Evolutionary conservation across 2,113 vertebrate genomes (phyloP), one percentile per base, ranked within the genome.

Genomic region (Panthera uncia): DNA sequence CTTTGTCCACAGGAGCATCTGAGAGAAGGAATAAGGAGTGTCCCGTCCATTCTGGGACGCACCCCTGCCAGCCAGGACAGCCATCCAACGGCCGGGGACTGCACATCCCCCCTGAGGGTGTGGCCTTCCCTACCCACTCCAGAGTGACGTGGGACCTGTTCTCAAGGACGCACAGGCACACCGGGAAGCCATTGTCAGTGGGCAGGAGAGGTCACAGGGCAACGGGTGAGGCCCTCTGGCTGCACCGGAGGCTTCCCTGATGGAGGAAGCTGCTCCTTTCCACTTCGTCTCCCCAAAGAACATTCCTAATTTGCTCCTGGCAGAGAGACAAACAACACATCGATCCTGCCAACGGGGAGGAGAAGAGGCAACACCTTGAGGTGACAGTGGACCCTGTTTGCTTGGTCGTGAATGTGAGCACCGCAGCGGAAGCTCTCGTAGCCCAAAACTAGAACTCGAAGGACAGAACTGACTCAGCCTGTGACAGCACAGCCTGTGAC

Each of bases 191-290:
- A 81, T 10, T 38, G 87, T 19, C 8, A 3, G 88, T 45, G 61
- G 57, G 61, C 23, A 79, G 48, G 33, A 95, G 76, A 41, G 76
- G 78, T 85, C 18, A 36, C 29, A 1, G 41, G 69, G 79, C 12
- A 1, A 0, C 18, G 61, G 69, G 55, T 0, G 18, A 95, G 76
- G 52, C 2, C 65, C 21, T 65, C 18, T 1, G 7, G 63, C 69
- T 27, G 88, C 12, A n/a, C 89, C 80, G 78, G 80, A 52, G 4
- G 9, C 16, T 38, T 82, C 27, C 19, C 10, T 52, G 63, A 38
- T 0, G 79, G 85, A 96, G 94, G 76, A 98, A 98, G 89, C 89
- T 80, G 41, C 3, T 79, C 16, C 63, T 25, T 97, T 93, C 91
- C 63, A 89, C 0, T 3, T 50, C 1, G 4, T 52, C 38, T 52